Evolutionary conservation across 2,797 vertebrate genomes (phyloP).

Genomic region (Enteromius unitaeniatus): DNA sequence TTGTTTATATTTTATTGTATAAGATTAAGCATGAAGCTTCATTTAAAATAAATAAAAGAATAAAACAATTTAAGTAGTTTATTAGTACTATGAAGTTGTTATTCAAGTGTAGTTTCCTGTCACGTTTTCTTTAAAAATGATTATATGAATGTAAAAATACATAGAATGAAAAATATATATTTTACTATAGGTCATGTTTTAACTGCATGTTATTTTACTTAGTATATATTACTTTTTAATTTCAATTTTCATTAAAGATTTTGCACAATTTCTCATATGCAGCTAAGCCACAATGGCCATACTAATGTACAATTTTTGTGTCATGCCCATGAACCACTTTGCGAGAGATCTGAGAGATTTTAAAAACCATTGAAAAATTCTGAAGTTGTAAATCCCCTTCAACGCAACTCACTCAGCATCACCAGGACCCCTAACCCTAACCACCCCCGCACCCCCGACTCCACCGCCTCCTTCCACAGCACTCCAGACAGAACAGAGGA

Average conservation of each 20-base stretch:
- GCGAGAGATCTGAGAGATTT: background rate
- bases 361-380: conserved; percentile 10
- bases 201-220: background rate
- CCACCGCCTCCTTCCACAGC: background rate
- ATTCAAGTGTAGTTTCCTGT: background rate
- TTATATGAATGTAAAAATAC: background rate
- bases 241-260: background rate
- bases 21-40: background rate
- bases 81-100: background rate
- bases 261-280: background rate
- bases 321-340: background rate
- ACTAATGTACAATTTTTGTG: background rate
- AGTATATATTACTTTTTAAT: background rate
- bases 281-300: background rate
- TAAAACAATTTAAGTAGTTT: background rate
- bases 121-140: background rate
- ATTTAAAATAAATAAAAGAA: background rate
- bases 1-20: background rate
- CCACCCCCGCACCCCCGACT: background rate
- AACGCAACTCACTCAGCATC: conserved; percentile 23
- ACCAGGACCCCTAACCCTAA: background rate
- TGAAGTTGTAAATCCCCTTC: conserved; percentile 11
- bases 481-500: conserved; percentile 35
- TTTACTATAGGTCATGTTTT: background rate
- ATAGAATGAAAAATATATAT: too few species aligned